A percentile compares a stretch with the other conserved stretches of the same genome.
Conservation (phyloP, 2,113 vertebrate species). For the Xerus inauris region DNA sequence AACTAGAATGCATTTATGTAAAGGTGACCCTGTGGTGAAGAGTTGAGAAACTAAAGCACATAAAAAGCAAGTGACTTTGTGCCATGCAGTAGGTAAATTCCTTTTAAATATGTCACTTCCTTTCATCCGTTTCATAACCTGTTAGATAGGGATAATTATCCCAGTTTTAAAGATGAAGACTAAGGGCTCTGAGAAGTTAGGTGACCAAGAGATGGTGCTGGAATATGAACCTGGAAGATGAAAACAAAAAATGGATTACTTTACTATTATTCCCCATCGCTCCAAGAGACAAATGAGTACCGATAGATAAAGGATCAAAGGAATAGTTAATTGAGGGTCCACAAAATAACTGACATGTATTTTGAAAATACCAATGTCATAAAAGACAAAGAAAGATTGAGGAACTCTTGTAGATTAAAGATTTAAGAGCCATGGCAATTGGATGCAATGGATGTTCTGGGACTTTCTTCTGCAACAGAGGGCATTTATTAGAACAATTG, state of each 20-base stretch:
- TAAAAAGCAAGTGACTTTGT: neutral
- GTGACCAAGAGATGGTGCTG: neutral
- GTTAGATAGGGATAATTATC: neutral
- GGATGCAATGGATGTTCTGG: neutral
- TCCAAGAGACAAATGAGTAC: neutral
- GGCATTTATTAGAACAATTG: slow-evolving; percentile 29
- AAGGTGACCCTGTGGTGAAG: neutral
- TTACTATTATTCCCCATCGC: neutral
- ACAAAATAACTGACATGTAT: neutral
- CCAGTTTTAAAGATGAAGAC: slow-evolving; percentile 5
- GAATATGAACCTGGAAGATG: neutral
- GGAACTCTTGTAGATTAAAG: slow-evolving; percentile 11
- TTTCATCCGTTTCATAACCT: neutral
- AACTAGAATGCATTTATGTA: neutral
- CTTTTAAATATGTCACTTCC: neutral
- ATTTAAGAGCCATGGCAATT: neutral
- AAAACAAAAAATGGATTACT: neutral
- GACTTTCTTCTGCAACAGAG: slow-evolving; percentile 26
- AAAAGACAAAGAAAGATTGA: slow-evolving; percentile 22
- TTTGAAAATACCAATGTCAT: neutral
- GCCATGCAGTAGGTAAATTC: neutral
- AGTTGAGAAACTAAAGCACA: neutral
- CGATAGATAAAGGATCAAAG: neutral
- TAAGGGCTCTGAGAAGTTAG: neutral
- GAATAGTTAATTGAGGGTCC: neutral